These are phyloP conservation scores for Callithrix jacchus DNA, from an alignment of 2,113 vertebrate species.

Conservation along the genomic window DNA sequence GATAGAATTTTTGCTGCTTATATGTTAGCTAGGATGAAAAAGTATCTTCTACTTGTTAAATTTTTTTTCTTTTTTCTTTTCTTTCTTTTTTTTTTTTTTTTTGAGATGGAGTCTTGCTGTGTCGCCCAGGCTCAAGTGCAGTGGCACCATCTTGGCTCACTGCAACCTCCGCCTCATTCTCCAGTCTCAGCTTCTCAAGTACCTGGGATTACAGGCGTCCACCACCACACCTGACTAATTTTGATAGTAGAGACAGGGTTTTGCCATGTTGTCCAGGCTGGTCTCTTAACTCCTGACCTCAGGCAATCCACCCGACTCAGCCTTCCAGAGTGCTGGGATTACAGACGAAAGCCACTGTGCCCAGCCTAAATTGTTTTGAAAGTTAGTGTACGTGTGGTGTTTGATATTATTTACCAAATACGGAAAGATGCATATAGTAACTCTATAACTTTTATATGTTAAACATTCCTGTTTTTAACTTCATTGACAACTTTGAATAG, in stretches of 20 bases:
- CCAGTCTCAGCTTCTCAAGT: too few species aligned
- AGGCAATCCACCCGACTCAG: accelerated
- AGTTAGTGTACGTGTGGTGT: neutral
- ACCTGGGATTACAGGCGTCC: too few species aligned
- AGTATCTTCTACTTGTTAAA: neutral
- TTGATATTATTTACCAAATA: constrained; percentile 50
- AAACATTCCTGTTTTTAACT: constrained; percentile 14
- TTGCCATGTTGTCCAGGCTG: too few species aligned
- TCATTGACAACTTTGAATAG: constrained; percentile 2
- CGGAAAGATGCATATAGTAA: neutral
- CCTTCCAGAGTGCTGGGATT: too few species aligned
- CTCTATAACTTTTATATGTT: neutral
- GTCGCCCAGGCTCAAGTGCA: too few species aligned
- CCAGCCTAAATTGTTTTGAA: constrained; percentile 6
- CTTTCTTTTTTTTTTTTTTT: neutral
- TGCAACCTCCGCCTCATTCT: too few species aligned
- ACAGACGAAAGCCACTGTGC: too few species aligned
- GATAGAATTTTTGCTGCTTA: neutral
- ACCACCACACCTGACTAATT: too few species aligned
- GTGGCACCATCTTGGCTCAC: too few species aligned
- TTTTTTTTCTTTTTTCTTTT: neutral
- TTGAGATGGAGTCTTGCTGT: too few species aligned
- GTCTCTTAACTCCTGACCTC: too few species aligned
- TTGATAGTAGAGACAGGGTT: too few species aligned
- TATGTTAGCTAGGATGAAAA: constrained; percentile 8